Evolutionary conservation across 2,113 vertebrate genomes (phyloP).

Genomic region (Clarias gariepinus): DNA sequence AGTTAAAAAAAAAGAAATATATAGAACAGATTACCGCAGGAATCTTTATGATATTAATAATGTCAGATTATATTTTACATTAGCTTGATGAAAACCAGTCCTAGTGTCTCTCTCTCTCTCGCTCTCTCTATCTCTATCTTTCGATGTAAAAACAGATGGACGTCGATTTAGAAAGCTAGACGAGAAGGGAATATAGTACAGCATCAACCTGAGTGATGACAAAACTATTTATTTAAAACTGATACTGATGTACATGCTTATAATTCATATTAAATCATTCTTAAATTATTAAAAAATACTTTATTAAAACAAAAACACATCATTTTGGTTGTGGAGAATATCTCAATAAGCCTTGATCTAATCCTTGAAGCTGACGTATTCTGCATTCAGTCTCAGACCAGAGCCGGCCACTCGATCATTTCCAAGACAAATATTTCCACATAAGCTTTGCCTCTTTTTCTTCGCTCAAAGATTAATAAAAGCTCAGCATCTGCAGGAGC

Average conservation of each 20-base stretch:
- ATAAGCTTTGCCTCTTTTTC: slow-evolving; percentile 21
- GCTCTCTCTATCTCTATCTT: not conserved
- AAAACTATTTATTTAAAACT: not conserved
- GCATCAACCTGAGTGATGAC: not conserved
- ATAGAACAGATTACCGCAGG: slow-evolving; percentile 15
- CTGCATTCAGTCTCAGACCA: slow-evolving; percentile 10
- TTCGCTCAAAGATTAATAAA: slow-evolving; percentile 44
- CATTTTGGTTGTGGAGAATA: not conserved
- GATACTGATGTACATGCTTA: not conserved
- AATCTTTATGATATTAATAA: slow-evolving; percentile 45
- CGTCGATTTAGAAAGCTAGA: not conserved
- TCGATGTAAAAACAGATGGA: slow-evolving; percentile 19
- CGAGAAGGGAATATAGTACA: not conserved
- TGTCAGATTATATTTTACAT: slow-evolving; percentile 42
- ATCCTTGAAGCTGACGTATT: slow-evolving; percentile 22
- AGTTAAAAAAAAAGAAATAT: slow-evolving; percentile 7
- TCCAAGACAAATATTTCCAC: slow-evolving; percentile 40
- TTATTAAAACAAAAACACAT: slow-evolving; percentile 8
- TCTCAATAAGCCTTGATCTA: slow-evolving; percentile 16
- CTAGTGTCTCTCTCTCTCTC: not conserved
- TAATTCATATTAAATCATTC: not conserved
- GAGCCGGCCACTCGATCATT: slow-evolving; percentile 7
- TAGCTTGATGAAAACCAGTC: slow-evolving; percentile 42
- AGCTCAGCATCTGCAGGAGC: slow-evolving; percentile 30
- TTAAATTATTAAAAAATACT: not conserved